These are phyloP conservation scores for Marisa cornuarietis DNA, from an alignment of 1,140 invertebrate genomes.

Conservation along the genomic window DNA sequence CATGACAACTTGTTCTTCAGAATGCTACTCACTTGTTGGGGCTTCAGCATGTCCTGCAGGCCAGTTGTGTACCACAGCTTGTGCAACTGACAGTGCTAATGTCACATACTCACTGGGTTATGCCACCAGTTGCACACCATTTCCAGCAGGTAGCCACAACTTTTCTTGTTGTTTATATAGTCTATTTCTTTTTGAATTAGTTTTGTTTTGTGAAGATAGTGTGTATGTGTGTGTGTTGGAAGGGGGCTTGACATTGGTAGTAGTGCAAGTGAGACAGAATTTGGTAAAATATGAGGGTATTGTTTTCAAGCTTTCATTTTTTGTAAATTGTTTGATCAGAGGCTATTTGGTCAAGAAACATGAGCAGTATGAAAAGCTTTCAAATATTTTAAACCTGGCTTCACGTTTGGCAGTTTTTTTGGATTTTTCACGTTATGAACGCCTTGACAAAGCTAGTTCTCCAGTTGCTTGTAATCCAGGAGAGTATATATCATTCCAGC, in stretches of 20 bases:
- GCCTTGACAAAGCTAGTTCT: conserved; percentile 28
- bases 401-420: too few relatives aligned
- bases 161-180: not conserved
- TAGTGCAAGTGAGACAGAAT: not conserved
- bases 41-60: conserved; percentile 45
- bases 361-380: too few relatives aligned
- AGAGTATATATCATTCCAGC: too few relatives aligned
- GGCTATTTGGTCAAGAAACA: too few relatives aligned
- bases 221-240: not conserved
- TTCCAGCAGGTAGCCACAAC: conserved; percentile 44
- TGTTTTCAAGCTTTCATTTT: too few relatives aligned
- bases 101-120: conserved; percentile 54
- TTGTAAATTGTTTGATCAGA: too few relatives aligned
- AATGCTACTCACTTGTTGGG: conserved; percentile 35
- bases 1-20: conserved; percentile 39
- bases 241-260: too few relatives aligned
- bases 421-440: conserved; percentile 39
- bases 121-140: conserved; percentile 46
- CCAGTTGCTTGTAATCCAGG: conserved; percentile 41
- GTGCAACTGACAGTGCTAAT: conserved; percentile 38
- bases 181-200: not conserved
- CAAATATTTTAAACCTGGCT: too few relatives aligned
- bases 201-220: not conserved
- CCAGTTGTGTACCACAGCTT: conserved; percentile 42
- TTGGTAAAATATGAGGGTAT: too few relatives aligned